phyloP scores from a whole-genome alignment of 2,888 invertebrate species.

The Mylabris sibirica region DNA sequence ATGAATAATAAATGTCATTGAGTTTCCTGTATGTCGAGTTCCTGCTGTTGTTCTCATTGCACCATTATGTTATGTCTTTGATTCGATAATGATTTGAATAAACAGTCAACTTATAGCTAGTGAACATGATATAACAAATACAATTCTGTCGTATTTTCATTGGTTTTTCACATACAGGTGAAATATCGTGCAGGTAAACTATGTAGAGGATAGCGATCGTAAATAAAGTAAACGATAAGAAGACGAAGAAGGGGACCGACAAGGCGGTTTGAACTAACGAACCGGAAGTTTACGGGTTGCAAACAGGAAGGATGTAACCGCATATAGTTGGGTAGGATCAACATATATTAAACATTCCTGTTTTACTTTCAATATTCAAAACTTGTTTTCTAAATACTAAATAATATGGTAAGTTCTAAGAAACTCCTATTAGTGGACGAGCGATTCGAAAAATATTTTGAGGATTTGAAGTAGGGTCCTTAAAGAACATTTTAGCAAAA shows the following conservation, averaged over 20 bases:
- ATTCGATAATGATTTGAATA: slow-evolving; percentile 15
- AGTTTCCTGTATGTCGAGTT: neutral
- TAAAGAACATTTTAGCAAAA: no score
- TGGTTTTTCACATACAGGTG: slow-evolving; percentile 12
- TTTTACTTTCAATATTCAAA: neutral
- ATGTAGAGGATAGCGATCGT: neutral
- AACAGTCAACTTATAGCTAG: slow-evolving; percentile 14
- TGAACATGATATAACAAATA: slow-evolving; percentile 12
- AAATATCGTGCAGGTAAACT: slow-evolving; percentile 16
- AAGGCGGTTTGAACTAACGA: neutral
- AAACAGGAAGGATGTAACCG: slow-evolving; percentile 18
- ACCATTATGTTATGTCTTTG: neutral
- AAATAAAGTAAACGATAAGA: slow-evolving; percentile 18
- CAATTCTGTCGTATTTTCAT: neutral
- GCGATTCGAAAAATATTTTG: no score
- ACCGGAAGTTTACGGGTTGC: slow-evolving; percentile 17
- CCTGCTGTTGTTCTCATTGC: neutral
- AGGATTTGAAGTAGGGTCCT: no score
- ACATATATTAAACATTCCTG: slow-evolving; percentile 20
- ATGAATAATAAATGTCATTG: slow-evolving; percentile 10
- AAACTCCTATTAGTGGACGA: no score
- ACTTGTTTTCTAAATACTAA: neutral
- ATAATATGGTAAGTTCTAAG: no score
- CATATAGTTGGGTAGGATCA: slow-evolving; percentile 17
- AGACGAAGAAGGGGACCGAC: neutral